Conservation (phyloP, 2,113 vertebrate genomes). For the Hyaena hyaena region DNA sequence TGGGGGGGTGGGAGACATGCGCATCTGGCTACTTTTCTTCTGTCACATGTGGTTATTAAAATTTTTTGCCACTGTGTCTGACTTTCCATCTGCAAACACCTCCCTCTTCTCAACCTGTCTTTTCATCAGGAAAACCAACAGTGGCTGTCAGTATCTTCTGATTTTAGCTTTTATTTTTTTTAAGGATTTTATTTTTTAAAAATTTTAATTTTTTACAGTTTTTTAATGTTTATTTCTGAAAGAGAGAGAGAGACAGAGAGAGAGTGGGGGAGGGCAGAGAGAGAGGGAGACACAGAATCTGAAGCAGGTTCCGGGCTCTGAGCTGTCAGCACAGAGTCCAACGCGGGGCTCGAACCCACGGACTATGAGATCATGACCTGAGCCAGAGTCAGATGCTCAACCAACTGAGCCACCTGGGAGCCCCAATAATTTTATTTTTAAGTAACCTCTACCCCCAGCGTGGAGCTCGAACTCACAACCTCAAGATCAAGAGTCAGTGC, state of each 20-base stretch:
- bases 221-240: too few relatives aligned
- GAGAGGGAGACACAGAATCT: too few relatives aligned
- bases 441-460: not conserved
- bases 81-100: not conserved
- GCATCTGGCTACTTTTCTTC: not conserved
- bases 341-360: too few relatives aligned
- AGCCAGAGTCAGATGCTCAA: too few relatives aligned
- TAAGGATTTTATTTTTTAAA: not conserved
- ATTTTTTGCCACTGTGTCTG: not conserved
- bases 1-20: accelerated
- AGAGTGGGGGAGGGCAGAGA: too few relatives aligned
- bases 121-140: not conserved
- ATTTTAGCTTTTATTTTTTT: not conserved
- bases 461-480: not conserved
- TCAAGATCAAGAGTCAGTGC: not conserved
- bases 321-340: too few relatives aligned
- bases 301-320: too few relatives aligned
- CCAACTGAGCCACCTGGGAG: too few relatives aligned
- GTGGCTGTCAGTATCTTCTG: not conserved
- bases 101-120: not conserved
- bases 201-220: too few relatives aligned
- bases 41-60: not conserved
- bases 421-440: not conserved
- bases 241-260: too few relatives aligned
- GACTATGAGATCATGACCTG: too few relatives aligned